Evolutionary conservation across 2,113 vertebrate genomes (phyloP), one percentile per base, ranked within the genome.

Genomic region (Chlorodrepanis virens): DNA sequence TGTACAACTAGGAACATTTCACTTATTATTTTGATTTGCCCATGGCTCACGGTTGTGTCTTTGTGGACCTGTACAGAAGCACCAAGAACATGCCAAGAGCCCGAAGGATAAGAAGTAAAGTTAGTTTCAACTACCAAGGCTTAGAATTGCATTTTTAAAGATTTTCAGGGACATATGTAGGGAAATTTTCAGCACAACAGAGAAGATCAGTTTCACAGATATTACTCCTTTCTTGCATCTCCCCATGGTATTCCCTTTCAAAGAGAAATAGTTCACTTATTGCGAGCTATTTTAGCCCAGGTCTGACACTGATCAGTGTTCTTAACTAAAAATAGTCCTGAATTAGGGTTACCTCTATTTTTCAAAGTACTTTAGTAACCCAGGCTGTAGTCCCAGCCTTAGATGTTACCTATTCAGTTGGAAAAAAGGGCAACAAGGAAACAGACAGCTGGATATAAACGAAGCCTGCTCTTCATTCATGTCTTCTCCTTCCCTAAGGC

Each of bases 141-240:
- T 64, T 59, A 37, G 25, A 87, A 69, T 27, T 65, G 5, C 14
- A 21, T 65, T 90, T 88, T 52, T 27, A 13, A 16, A 61, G 14
- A 12, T 2, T 56, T 8, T 47, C 14, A 56, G 8, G 10, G 29
- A 4, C 31, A 50, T 33, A 42, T 3, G 19, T 2, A 3, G 5
- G 23, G 52, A 74, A 65, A 44, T 75, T 40, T 57, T 57, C 45
- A 90, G 19, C 31, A 21, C 37, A 71, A 18, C 11, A 53, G 29
- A 61, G 44, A 27, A 68, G 29, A 53, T 8, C 1, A 5, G 2
- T 39, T 74, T 82, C 13, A 6, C 5, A 65, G 57, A 15, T 57
- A 29, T 11, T 61, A 68, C 28, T 17, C 42, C 22, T 80, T 79
- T 67, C 33, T 83, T 68, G 31, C 10, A 13, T 31, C 20, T 93